Conservation (phyloP, 2,888 invertebrate genomes). For the Cephonodes hylas region DNA sequence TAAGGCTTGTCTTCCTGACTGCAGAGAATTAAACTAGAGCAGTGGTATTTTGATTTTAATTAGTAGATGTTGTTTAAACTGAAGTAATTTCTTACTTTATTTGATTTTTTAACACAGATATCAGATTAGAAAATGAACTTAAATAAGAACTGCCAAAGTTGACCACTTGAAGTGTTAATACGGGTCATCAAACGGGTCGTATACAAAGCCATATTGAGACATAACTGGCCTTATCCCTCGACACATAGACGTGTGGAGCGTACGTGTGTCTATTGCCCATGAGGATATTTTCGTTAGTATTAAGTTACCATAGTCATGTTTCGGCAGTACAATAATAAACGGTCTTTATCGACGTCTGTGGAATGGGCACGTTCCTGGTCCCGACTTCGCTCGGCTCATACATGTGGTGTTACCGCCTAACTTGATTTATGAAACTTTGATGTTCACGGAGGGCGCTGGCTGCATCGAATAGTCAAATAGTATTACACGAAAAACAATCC, state of each 20-base stretch:
- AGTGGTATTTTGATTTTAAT: neutral
- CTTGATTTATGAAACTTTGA: conserved; percentile 31
- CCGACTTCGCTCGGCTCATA: conserved; percentile 15
- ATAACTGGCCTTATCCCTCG: too few species aligned
- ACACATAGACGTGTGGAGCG: neutral
- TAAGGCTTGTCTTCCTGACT: neutral
- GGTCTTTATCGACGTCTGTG: conserved; percentile 14
- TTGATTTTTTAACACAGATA: neutral
- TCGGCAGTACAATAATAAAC: conserved; percentile 8
- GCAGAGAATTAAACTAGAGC: neutral
- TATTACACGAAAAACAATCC: neutral
- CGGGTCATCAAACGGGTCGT: neutral
- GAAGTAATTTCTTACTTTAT: neutral
- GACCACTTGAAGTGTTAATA: too few species aligned
- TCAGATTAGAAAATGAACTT: neutral
- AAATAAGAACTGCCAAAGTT: too few species aligned
- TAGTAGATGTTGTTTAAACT: neutral
- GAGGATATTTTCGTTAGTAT: neutral
- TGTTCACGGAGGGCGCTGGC: conserved; percentile 18
- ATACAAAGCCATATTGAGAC: neutral
- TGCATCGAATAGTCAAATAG: conserved; percentile 25
- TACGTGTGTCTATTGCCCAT: too few species aligned
- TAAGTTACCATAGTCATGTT: neutral
- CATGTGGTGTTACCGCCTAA: conserved; percentile 18
- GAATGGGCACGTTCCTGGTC: conserved; percentile 21